Conservation (phyloP, 2,797 vertebrate genomes). For the Alosa sapidissima region DNA sequence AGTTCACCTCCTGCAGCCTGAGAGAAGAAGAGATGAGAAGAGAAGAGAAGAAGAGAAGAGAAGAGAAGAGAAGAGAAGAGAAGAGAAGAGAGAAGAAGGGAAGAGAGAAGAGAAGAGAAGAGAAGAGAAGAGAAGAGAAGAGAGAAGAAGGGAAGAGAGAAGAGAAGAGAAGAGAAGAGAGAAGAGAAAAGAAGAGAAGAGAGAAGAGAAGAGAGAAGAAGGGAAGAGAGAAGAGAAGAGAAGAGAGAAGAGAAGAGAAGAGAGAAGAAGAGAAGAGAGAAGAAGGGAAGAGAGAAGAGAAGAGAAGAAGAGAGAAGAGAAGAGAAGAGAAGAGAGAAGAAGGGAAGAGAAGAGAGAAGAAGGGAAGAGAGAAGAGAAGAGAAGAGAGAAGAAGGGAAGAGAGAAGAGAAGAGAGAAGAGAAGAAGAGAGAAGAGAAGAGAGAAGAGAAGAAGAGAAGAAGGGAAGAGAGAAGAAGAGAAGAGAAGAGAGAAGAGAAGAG, state of each 20-base stretch:
- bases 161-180: neutral
- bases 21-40: constrained; percentile 40
- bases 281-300: neutral
- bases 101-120: neutral
- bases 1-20: constrained; percentile 97
- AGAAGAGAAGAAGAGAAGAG: neutral
- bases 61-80: neutral
- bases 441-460: neutral
- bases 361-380: neutral
- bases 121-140: neutral
- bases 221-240: neutral
- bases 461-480: neutral
- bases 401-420: neutral
- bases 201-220: neutral
- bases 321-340: too few relatives aligned
- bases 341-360: neutral
- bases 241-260: too few relatives aligned
- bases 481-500: neutral
- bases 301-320: too few relatives aligned
- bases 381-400: neutral
- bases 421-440: neutral
- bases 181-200: neutral
- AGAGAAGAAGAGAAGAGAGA: constrained; percentile 3
- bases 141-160: neutral
- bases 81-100: neutral